Evolutionary conservation across 2,888 invertebrate genomes (phyloP).

Genomic region (Drosophila percnosoma): DNA sequence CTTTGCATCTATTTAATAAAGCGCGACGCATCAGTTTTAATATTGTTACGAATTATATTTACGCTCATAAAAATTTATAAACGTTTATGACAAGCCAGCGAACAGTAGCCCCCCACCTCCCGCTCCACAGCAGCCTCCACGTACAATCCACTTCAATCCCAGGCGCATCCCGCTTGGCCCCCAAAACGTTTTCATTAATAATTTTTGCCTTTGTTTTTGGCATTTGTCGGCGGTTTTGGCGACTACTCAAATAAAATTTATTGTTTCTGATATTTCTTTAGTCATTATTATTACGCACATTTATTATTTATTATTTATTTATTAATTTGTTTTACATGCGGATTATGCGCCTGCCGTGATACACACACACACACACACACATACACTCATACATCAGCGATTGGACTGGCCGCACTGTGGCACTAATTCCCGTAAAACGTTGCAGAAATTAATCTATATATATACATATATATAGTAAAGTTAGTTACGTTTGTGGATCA

Average conservation of each 20-base stretch:
- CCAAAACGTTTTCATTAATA: constrained; percentile 51
- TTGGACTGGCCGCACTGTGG: constrained; percentile 16
- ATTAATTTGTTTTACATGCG: constrained; percentile 73
- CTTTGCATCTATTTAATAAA: constrained; percentile 64
- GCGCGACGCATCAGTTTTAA: constrained; percentile 73
- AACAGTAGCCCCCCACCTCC: background rate
- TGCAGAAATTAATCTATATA: background rate
- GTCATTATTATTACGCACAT: constrained; percentile 75
- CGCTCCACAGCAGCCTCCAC: background rate
- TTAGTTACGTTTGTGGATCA: background rate
- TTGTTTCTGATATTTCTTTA: constrained; percentile 78
- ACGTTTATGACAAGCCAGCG: constrained; percentile 71
- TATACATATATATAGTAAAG: background rate
- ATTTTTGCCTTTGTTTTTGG: constrained; percentile 56
- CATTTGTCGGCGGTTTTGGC: constrained; percentile 56
- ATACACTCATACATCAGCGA: constrained; percentile 6
- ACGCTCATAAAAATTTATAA: constrained; percentile 69
- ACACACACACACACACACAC: constrained; percentile 16
- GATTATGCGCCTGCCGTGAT: constrained; percentile 43
- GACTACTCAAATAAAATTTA: constrained; percentile 74
- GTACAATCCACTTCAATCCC: background rate
- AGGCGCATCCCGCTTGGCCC: background rate
- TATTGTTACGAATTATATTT: constrained; percentile 74
- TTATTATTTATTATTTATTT: constrained; percentile 70
- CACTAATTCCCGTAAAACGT: background rate